phyloP scores from a whole-genome alignment of 2,113 vertebrate species.

The Elephas maximus region DNA sequence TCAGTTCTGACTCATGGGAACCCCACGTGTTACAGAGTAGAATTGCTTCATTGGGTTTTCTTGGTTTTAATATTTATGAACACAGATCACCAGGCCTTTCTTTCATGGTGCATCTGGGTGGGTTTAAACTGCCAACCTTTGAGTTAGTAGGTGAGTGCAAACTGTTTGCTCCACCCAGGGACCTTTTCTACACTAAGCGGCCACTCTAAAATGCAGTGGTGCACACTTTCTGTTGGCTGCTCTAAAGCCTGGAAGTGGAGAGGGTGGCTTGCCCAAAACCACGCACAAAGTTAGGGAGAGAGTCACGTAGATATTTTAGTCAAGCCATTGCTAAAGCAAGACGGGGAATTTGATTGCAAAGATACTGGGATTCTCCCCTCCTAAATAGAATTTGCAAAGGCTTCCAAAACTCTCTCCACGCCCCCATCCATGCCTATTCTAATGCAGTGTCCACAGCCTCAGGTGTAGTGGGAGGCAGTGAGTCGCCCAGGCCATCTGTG shows the following conservation, averaged over 20 bases:
- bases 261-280: not conserved
- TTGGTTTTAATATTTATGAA: not conserved
- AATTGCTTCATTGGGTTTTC: not conserved
- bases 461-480: slow-evolving; percentile 21
- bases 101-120: not conserved
- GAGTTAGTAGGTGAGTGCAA: not conserved
- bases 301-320: not conserved
- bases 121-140: not conserved
- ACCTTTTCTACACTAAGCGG: not conserved
- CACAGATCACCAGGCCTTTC: not conserved
- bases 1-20: not conserved
- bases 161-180: not conserved
- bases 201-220: not conserved
- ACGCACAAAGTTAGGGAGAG: not conserved
- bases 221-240: not conserved
- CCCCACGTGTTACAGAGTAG: not conserved
- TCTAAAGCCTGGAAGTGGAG: not conserved
- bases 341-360: slow-evolving; percentile 4
- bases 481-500: slow-evolving; percentile 3
- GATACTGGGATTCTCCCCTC: not conserved
- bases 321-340: not conserved
- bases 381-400: not conserved
- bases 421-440: not conserved
- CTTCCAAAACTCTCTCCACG: not conserved
- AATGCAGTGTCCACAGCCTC: not conserved